Conservation (phyloP, 2,888 invertebrate genomes). For the Pimpla rufipes region DNA sequence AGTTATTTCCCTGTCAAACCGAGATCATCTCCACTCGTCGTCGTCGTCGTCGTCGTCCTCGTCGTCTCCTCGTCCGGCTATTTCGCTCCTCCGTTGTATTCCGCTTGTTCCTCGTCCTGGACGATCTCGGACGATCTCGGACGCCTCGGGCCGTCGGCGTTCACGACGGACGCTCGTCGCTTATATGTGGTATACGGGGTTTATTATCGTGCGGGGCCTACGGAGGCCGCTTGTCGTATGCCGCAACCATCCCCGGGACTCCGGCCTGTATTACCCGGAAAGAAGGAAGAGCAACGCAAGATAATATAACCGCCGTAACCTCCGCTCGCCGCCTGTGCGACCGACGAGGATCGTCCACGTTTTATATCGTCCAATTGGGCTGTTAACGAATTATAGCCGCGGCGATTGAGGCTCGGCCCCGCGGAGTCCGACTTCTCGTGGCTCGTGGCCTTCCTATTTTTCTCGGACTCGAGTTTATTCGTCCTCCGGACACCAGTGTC, state of each 20-base stretch:
- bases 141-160: conserved; percentile 42
- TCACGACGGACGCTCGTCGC: conserved; percentile 33
- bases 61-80: conserved; percentile 5
- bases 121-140: not conserved
- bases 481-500: conserved; percentile 13
- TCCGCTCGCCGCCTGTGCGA: conserved; percentile 10
- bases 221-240: conserved; percentile 13
- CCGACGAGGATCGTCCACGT: conserved; percentile 70
- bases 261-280: conserved; percentile 25
- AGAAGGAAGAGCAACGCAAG: conserved; percentile 12
- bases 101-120: conserved; percentile 5
- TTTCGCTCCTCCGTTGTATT: conserved; percentile 22
- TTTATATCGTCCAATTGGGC: conserved; percentile 82
- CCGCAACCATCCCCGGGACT: conserved; percentile 1
- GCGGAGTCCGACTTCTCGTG: not conserved
- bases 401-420: conserved; percentile 48
- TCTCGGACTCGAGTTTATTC: conserved; percentile 6
- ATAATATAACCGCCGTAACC: conserved; percentile 20
- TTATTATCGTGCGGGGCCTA: conserved; percentile 29
- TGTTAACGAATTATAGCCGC: conserved; percentile 80
- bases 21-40: conserved; percentile 63
- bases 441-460: not conserved
- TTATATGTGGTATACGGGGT: too few relatives aligned
- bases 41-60: too few relatives aligned
- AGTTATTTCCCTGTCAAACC: conserved; percentile 76